phyloP scores from a whole-genome alignment of 1,140 invertebrate species.

The Solenopsis fugax region DNA sequence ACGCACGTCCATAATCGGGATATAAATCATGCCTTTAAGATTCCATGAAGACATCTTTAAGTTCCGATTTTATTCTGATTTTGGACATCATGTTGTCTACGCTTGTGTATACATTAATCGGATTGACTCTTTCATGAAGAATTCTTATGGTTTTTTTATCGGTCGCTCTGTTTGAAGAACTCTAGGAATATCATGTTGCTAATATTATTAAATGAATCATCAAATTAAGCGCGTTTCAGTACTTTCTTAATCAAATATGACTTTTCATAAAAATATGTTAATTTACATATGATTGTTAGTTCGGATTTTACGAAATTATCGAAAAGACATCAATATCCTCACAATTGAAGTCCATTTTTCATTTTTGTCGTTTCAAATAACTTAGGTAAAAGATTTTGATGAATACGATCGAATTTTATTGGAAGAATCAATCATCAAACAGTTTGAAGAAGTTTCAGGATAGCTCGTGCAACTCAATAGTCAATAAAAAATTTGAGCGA shows the following conservation, averaged over 20 bases:
- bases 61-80: no score
- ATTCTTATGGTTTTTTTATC: neutral
- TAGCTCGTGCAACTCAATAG: neutral
- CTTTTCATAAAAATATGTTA: neutral
- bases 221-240: neutral
- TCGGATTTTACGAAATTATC: neutral
- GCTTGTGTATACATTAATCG: neutral
- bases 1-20: no score
- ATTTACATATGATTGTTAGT: neutral
- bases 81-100: no score
- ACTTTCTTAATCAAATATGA: neutral
- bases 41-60: no score
- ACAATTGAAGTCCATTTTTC: neutral
- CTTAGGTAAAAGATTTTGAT: neutral
- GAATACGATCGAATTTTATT: neutral
- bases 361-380: neutral
- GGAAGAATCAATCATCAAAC: neutral
- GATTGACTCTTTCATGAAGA: neutral
- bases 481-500: constrained; percentile 2
- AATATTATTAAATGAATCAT: neutral
- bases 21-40: no score
- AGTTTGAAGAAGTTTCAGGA: neutral
- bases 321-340: neutral
- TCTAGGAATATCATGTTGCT: no score
- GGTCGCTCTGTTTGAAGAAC: no score